A percentile compares a stretch with the other conserved stretches of the same genome.
phyloP scores from a whole-genome alignment of 2,797 vertebrate genomes.

The Xiphophorus birchmanni region DNA sequence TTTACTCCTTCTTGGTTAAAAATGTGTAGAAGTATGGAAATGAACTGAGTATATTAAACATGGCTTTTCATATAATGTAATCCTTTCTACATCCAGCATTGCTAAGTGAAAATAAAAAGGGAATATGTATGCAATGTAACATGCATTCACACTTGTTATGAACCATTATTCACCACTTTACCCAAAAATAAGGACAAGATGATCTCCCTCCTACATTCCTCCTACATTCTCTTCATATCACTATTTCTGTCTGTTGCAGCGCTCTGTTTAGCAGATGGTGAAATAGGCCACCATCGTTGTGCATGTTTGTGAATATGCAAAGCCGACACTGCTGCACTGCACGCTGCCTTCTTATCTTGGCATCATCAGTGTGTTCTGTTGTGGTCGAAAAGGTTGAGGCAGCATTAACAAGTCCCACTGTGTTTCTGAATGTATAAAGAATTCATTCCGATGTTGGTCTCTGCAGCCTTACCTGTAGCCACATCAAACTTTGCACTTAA shows the following conservation, averaged over 20 bases:
- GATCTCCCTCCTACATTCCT: slow-evolving; percentile 5
- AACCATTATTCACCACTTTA: neutral
- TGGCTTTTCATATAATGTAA: neutral
- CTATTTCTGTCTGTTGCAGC: slow-evolving; percentile 3
- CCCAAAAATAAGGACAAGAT: slow-evolving; percentile 10
- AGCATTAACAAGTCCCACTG: neutral
- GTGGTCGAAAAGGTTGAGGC: neutral
- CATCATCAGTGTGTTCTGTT: neutral
- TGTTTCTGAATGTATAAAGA: neutral
- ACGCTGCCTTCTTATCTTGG: slow-evolving; percentile 3
- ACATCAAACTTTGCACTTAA: slow-evolving; percentile 37
- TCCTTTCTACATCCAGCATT: neutral
- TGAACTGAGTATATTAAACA: neutral
- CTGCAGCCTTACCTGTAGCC: slow-evolving; percentile 1
- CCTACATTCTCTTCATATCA: neutral
- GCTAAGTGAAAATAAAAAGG: neutral
- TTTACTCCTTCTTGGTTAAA: neutral
- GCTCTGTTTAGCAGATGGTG: neutral
- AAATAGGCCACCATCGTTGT: neutral
- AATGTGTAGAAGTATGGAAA: neutral
- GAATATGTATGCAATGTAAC: neutral
- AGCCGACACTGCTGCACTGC: neutral
- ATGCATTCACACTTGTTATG: neutral
- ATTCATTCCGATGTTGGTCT: slow-evolving; percentile 13
- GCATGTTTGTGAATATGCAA: neutral